Evolutionary conservation across 2,113 vertebrate species (phyloP).

Genomic region (Fulica atra): DNA sequence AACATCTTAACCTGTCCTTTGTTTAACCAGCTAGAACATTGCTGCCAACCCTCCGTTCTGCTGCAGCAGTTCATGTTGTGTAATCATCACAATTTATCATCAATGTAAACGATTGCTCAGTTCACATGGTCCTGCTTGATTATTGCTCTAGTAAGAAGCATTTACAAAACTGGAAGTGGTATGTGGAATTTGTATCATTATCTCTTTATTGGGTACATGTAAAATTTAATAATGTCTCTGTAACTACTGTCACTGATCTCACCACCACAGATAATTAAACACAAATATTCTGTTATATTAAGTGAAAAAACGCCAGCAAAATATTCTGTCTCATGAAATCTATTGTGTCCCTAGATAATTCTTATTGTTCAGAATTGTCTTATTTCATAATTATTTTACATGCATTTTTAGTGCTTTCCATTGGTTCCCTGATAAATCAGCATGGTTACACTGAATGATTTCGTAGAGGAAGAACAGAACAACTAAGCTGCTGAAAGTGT

Average conservation of each 20-base stretch:
- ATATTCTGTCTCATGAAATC: background rate
- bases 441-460: background rate
- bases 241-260: background rate
- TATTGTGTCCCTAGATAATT: background rate
- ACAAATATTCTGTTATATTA: background rate
- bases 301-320: background rate
- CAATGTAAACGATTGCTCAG: background rate
- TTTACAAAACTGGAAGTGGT: background rate
- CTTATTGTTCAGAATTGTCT: background rate
- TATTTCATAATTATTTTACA: background rate
- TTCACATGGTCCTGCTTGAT: background rate
- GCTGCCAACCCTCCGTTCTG: background rate
- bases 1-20: background rate
- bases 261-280: background rate
- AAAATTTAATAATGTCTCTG: background rate
- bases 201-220: background rate
- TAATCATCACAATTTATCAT: background rate
- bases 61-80: background rate
- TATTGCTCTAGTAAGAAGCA: background rate
- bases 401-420: background rate
- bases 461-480: background rate
- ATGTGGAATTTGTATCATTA: background rate
- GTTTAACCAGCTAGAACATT: background rate
- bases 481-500: background rate
- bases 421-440: background rate